phyloP scores from a whole-genome alignment of 2,797 vertebrate species.

The Cephalopachus bancanus region DNA sequence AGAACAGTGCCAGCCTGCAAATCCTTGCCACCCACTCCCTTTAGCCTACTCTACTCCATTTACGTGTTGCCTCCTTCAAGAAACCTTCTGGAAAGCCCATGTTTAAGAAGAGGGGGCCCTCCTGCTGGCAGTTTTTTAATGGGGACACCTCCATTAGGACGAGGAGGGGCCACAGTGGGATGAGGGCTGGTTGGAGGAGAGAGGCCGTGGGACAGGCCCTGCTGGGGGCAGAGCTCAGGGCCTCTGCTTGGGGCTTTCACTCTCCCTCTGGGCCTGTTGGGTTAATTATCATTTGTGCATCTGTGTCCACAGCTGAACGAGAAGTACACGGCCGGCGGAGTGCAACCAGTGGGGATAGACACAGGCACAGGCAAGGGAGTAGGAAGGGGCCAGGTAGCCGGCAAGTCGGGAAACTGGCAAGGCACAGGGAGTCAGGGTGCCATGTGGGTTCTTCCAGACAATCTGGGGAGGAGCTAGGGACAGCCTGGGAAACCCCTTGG shows the following conservation, averaged over 20 bases:
- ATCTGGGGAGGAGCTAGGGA: background rate
- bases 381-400: accelerated
- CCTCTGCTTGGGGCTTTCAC: too few relatives aligned
- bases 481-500: background rate
- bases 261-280: too few relatives aligned
- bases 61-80: background rate
- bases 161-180: too few relatives aligned
- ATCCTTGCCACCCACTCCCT: background rate
- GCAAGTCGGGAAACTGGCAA: too few relatives aligned
- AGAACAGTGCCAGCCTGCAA: background rate
- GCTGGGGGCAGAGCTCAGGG: too few relatives aligned
- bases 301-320: too few relatives aligned
- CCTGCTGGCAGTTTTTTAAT: accelerated
- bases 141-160: too few relatives aligned
- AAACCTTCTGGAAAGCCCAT: background rate
- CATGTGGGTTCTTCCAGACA: background rate
- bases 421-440: background rate
- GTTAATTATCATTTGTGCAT: accelerated
- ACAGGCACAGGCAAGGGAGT: background rate
- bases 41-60: background rate
- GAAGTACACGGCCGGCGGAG: accelerated
- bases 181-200: too few relatives aligned
- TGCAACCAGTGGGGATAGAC: background rate
- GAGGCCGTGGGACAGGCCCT: too few relatives aligned
- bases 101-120: background rate